A percentile compares a stretch with the other conserved stretches of the same genome.
Evolutionary conservation across 2,888 invertebrate species (phyloP).

Genomic region (Tetramorium bicarinatum): DNA sequence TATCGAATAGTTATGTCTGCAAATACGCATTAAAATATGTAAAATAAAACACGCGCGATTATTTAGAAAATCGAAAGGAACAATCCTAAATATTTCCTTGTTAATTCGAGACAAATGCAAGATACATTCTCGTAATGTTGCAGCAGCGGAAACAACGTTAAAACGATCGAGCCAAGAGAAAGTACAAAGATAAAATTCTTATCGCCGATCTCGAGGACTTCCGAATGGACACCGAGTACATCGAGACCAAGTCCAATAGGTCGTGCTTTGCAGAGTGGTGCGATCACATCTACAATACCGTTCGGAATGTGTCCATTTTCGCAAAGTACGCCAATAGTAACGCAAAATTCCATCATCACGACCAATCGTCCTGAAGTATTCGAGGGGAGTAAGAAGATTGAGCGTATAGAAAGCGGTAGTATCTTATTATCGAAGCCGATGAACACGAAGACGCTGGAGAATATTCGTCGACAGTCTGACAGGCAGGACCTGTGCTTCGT

Average conservation of each 20-base stretch:
- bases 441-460: neutral
- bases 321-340: slow-evolving; percentile 77
- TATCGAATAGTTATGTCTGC: too few relatives aligned
- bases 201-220: neutral
- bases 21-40: neutral
- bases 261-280: neutral
- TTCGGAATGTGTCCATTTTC: slow-evolving; percentile 58
- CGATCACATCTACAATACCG: neutral
- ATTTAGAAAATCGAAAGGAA: neutral
- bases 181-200: neutral
- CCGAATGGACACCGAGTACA: neutral
- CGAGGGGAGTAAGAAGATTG: neutral
- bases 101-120: neutral
- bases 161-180: neutral
- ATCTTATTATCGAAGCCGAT: neutral
- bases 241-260: neutral
- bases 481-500: slow-evolving; percentile 69
- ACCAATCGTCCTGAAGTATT: slow-evolving; percentile 8
- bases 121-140: slow-evolving; percentile 1
- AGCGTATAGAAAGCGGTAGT: neutral
- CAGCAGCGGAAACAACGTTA: neutral
- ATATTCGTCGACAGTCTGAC: neutral
- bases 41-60: neutral
- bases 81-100: neutral
- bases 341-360: neutral